Evolutionary conservation across 2,888 invertebrate genomes (phyloP), one percentile per base, ranked within the genome.

Genomic region (Phorcus lineatus): DNA sequence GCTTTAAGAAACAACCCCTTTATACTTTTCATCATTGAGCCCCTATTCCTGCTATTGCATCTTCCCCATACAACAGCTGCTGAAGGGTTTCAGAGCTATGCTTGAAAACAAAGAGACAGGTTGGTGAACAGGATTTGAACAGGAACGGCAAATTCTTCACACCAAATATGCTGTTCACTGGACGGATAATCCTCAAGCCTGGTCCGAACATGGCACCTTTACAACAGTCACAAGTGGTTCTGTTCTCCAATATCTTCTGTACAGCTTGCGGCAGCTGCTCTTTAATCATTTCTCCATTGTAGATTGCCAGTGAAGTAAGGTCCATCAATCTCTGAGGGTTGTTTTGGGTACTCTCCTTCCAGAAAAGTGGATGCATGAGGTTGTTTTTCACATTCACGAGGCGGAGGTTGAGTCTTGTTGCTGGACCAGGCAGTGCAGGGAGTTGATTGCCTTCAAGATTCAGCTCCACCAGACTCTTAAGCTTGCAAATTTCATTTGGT

Each of bases 341-440:
- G 82, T 90, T 90, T 36, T 84, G 84, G 9, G 88, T 90, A 81
- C 88, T 87, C 57, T 92, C 92, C 54, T 88, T 88, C 93, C 93
- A 93, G 82, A 93, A 92, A 40, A 92, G 83, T 7, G 93, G 93
- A 84, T 92, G 92, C 92, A 93, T 91, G 84, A 90, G 91, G 84
- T 92, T 93, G 84, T 92, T 92, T 74, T 88, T 85, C 67, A 93
- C 91, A 81, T 89, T 87, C 1, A 93, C 83, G 40, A 85, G 83
- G 16, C 85, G 83, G 36, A 93, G 86, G 66, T 87, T 85, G 11
- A 87, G 83, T 55, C 90, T 86, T 19, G 91, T 84, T 67, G 89
- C 87, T 77, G 87, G 85, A 77, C 87, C 86, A 0, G 92, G 92
- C 86, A 93, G 84, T 7, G 91, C 91, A 28, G 89, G 85, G 22